Conservation (phyloP, 2,888 invertebrate genomes). For the Dendrolimus houi region DNA sequence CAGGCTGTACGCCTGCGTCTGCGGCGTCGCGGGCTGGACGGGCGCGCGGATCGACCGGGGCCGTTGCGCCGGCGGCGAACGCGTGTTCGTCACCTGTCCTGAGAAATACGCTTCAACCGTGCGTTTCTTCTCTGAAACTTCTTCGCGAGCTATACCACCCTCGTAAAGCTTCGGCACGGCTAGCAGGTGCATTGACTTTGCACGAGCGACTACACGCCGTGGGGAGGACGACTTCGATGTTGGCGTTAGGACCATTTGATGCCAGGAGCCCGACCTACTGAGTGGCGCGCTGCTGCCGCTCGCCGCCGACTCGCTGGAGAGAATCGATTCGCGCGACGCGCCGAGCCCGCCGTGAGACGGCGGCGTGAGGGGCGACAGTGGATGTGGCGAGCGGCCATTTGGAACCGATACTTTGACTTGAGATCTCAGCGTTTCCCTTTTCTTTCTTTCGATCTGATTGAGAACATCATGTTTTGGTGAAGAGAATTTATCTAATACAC, state of each 20-base stretch:
- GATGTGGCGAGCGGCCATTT: constrained; percentile 37
- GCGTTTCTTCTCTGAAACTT: constrained; percentile 81
- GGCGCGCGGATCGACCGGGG: constrained; percentile 43
- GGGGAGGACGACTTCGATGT: constrained; percentile 50
- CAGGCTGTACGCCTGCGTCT: constrained; percentile 61
- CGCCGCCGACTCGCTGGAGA: constrained; percentile 44
- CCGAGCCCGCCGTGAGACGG: constrained; percentile 33
- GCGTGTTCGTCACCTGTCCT: constrained; percentile 32
- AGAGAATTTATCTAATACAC: constrained; percentile 73
- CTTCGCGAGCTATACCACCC: constrained; percentile 83
- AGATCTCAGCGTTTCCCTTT: constrained; percentile 30
- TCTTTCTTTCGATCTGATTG: constrained; percentile 39
- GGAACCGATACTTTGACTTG: constrained; percentile 51
- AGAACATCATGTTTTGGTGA: constrained; percentile 43
- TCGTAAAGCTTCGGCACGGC: constrained; percentile 88
- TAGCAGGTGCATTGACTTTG: constrained; percentile 85
- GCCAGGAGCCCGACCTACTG: constrained; percentile 87
- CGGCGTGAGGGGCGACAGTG: constrained; percentile 44
- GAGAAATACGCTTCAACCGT: constrained; percentile 85
- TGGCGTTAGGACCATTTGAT: constrained; percentile 75
- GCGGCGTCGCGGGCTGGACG: constrained; percentile 30
- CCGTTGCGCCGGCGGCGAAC: constrained; percentile 22
- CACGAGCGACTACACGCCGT: constrained; percentile 64
- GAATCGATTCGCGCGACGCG: constrained; percentile 50
- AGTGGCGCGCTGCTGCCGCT: constrained; percentile 40